A percentile compares a stretch with the other conserved stretches of the same genome.
These are phyloP conservation scores for Scaptomyza parva DNA, from an alignment of 2,888 invertebrate genomes.

Conservation along the genomic window DNA sequence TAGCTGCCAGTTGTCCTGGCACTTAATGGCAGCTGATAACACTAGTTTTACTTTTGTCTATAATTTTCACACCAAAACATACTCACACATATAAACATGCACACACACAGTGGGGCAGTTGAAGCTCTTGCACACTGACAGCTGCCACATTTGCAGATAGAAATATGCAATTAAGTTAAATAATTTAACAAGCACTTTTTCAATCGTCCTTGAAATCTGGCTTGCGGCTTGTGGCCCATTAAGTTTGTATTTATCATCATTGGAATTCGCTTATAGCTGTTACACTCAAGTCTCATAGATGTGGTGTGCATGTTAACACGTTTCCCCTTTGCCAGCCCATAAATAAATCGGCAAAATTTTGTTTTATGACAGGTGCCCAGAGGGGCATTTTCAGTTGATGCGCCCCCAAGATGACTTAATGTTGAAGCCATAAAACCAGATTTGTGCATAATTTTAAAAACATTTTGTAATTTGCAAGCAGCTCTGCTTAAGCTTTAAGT, in stretches of 20 bases:
- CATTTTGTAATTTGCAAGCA: slow-evolving; percentile 35
- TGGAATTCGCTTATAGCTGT: slow-evolving; percentile 41
- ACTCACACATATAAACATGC: slow-evolving; percentile 34
- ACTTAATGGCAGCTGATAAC: slow-evolving; percentile 61
- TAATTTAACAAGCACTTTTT: slow-evolving; percentile 31
- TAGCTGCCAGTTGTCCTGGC: slow-evolving; percentile 27
- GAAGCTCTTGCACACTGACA: slow-evolving; percentile 17
- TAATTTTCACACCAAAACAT: slow-evolving; percentile 20
- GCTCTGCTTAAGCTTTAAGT: slow-evolving; percentile 24
- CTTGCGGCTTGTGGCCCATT: slow-evolving; percentile 40
- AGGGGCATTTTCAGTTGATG: slow-evolving; percentile 36
- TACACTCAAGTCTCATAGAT: slow-evolving; percentile 8
- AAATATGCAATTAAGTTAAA: slow-evolving; percentile 58
- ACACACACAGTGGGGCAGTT: background rate
- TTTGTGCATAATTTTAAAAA: slow-evolving; percentile 66
- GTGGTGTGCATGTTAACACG: background rate
- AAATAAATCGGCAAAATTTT: slow-evolving; percentile 63
- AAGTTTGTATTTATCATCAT: slow-evolving; percentile 70
- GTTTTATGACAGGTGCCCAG: slow-evolving; percentile 59
- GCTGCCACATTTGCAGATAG: slow-evolving; percentile 42
- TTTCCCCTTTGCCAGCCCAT: slow-evolving; percentile 19
- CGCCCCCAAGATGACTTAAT: slow-evolving; percentile 24
- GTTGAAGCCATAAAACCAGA: slow-evolving; percentile 62
- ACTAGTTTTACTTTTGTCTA: slow-evolving; percentile 40
- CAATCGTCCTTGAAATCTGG: background rate